Conservation (phyloP, 2,797 vertebrate species). For the Chiropotes sagulatus region DNA sequence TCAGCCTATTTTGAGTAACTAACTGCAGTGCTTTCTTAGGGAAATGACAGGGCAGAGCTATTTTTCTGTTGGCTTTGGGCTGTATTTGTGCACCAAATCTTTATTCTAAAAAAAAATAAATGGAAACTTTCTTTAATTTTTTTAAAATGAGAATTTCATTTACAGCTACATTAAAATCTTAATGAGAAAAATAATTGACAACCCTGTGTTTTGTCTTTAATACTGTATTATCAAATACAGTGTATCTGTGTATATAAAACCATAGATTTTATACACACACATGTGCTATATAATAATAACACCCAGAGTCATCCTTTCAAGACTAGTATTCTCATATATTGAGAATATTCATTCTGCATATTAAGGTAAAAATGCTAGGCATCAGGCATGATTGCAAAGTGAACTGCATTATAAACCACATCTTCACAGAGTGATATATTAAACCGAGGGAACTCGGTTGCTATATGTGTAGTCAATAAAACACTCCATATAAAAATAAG, state of each 20-base stretch:
- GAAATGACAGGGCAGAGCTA: conserved; percentile 80
- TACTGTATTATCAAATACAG: background rate
- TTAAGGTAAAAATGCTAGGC: background rate
- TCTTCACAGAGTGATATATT: background rate
- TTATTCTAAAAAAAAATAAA: conserved; percentile 84
- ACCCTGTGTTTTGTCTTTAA: conserved; percentile 60
- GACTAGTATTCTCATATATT: background rate
- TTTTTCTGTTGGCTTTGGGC: conserved; percentile 85
- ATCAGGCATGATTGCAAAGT: background rate
- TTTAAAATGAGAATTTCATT: conserved; percentile 86
- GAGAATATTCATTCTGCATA: background rate
- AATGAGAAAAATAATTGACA: conserved; percentile 83
- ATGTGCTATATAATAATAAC: background rate
- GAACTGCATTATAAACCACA: background rate
- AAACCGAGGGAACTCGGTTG: background rate
- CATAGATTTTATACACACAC: background rate
- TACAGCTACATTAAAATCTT: conserved; percentile 86
- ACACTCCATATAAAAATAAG: background rate
- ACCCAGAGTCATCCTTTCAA: background rate
- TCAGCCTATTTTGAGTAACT: conserved; percentile 77
- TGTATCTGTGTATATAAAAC: background rate
- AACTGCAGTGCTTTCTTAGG: conserved; percentile 82
- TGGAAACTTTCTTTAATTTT: conserved; percentile 85
- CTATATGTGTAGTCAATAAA: background rate
- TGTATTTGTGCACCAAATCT: conserved; percentile 86